Evolutionary conservation across 2,113 vertebrate species (phyloP), one percentile per base, ranked within the genome.

Genomic region (Lutjanus erythropterus): DNA sequence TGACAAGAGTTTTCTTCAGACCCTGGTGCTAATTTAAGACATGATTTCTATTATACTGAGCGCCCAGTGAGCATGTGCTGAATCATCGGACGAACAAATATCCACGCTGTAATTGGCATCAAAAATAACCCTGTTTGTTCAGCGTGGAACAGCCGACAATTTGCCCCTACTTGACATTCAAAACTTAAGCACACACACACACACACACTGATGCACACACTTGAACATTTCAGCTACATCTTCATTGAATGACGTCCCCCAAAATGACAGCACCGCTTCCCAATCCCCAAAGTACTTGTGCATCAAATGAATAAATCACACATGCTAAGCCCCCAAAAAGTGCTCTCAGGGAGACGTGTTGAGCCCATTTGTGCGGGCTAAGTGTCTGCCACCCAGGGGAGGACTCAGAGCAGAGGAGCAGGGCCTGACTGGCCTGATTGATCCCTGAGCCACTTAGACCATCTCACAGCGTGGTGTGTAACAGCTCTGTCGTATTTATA

Each of bases 361-460:
- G 75, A 83, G 89, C 69, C 74, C 70, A 81, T 89, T 85, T 85
- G 70, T 74, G 83, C 55, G 29, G 49, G 74, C 75, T 84, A 71
- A 91, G 87, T 85, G 82, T 82, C 41, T 59, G 58, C 60, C 23
- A 9, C 90, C 76, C 75, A 5, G 25, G 84, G 73, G 83, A 3
- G 0, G 33, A 21, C 37, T 59, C 18, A 6, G 60, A n/a, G 68
- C 62, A 15, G 58, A 58, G 72, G 56, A 68, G 53, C 58, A 10
- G 5, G 67, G 21, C 50, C 78, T 14, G 64, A 52, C 65, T 23
- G 84, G 1, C 19, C 35, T 67, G 81, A 89, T 86, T 88, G 88
- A 89, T 86, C 86, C 86, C 71, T 29, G 71, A 78, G 73, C 85
- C 58, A 68, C 88, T 89, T 69, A 83, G 46, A 59, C 46, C 61